Conservation (phyloP, 2,797 vertebrate species). For the Hapalemur alaotrensis region DNA sequence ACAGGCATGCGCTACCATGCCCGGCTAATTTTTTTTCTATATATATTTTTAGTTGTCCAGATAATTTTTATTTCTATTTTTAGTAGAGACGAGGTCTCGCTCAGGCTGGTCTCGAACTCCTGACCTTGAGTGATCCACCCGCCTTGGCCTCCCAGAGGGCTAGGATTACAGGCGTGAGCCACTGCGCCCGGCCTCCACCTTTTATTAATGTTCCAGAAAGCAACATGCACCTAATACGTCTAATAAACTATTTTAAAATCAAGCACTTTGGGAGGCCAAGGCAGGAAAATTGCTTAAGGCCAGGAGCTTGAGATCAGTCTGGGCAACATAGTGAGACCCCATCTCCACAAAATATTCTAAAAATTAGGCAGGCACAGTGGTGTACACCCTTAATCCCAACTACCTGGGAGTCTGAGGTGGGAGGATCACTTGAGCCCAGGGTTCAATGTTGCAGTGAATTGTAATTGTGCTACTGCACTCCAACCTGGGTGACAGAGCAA, state of each 20-base stretch:
- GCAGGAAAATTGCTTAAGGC: not conserved
- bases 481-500: not conserved
- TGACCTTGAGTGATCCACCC: no score
- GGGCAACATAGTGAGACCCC: not conserved
- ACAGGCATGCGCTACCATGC: no score
- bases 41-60: no score
- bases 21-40: no score
- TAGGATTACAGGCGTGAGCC: no score
- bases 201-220: constrained; percentile 17
- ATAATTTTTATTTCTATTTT: no score
- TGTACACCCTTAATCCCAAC: not conserved
- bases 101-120: no score
- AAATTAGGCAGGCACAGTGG: not conserved
- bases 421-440: not conserved
- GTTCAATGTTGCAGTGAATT: not conserved
- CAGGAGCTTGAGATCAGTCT: not conserved
- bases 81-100: no score
- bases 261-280: not conserved
- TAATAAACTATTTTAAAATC: not conserved
- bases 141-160: no score
- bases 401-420: not conserved
- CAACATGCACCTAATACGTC: not conserved
- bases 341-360: no score
- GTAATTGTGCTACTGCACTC: not conserved
- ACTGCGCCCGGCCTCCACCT: not conserved